These are phyloP conservation scores for Panopea generosa DNA, from an alignment of 2,888 invertebrate species.

Conservation along the genomic window DNA sequence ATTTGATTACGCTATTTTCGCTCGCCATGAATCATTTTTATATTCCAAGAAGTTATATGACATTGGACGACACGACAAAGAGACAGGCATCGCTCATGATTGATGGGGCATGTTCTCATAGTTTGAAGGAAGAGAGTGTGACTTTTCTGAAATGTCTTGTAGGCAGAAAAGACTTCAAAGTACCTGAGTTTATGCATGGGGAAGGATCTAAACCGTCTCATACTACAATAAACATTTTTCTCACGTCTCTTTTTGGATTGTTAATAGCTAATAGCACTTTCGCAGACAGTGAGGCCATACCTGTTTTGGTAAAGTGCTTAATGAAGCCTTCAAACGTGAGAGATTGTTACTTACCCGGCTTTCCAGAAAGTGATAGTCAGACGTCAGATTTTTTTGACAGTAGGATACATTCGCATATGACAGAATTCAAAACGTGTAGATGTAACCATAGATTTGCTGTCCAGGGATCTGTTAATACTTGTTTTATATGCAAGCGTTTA, in stretches of 20 bases:
- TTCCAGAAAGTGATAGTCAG: slow-evolving; percentile 5
- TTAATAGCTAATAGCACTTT: background rate
- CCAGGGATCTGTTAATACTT: too few species aligned
- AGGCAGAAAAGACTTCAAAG: slow-evolving; percentile 34
- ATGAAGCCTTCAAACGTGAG: slow-evolving; percentile 3
- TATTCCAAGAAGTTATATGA: slow-evolving; percentile 14
- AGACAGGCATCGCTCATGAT: slow-evolving; percentile 9
- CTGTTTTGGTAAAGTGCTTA: slow-evolving; percentile 18
- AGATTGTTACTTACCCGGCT: slow-evolving; percentile 13
- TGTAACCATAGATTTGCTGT: too few species aligned
- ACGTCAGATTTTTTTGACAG: background rate
- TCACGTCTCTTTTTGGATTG: slow-evolving; percentile 16
- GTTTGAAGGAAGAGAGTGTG: background rate
- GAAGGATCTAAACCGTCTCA: slow-evolving; percentile 21
- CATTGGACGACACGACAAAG: slow-evolving; percentile 20
- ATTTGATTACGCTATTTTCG: slow-evolving; percentile 8
- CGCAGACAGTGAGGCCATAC: background rate
- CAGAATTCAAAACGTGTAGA: background rate
- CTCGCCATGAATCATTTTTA: slow-evolving; percentile 30
- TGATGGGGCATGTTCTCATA: background rate
- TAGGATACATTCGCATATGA: background rate
- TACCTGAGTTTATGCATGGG: slow-evolving; percentile 9
- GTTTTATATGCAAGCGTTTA: too few species aligned
- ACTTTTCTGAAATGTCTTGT: slow-evolving; percentile 26
- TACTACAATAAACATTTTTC: slow-evolving; percentile 14